Conservation (phyloP, 2,113 vertebrate species). For the Varanus salvator region DNA sequence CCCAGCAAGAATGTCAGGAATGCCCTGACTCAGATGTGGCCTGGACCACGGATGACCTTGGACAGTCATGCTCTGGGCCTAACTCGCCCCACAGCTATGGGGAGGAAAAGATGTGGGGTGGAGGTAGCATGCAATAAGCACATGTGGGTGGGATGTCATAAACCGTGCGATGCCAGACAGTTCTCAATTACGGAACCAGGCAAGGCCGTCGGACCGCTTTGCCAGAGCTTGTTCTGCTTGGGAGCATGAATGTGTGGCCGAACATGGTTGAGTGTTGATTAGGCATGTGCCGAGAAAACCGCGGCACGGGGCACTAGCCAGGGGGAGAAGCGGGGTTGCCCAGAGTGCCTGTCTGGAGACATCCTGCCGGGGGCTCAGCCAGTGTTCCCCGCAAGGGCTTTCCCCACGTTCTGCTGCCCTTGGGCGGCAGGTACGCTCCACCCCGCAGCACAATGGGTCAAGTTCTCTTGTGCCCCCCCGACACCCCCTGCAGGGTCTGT, state of each 20-base stretch:
- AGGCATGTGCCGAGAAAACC: not conserved
- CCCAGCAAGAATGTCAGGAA: no score
- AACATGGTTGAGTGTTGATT: conserved; percentile 12
- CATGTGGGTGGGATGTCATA: no score
- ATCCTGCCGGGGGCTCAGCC: no score
- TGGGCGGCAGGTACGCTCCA: no score
- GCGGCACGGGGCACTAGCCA: not conserved
- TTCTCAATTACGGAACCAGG: not conserved
- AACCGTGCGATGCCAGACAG: not conserved
- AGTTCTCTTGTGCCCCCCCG: not conserved
- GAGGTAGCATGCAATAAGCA: no score
- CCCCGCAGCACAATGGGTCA: no score
- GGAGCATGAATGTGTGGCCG: not conserved
- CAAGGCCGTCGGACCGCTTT: not conserved
- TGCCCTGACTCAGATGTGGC: no score
- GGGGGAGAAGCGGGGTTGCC: not conserved
- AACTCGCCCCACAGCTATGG: not conserved
- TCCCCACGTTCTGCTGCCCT: no score
- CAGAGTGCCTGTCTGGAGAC: not conserved
- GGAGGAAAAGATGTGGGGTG: no score
- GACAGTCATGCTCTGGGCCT: not conserved
- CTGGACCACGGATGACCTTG: no score
- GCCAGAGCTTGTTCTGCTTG: not conserved
- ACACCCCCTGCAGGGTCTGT: not conserved
- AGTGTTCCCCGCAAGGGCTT: no score